These are phyloP conservation scores for Dolichopus griseipennis DNA, from an alignment of 2,888 invertebrate genomes.

Conservation along the genomic window DNA sequence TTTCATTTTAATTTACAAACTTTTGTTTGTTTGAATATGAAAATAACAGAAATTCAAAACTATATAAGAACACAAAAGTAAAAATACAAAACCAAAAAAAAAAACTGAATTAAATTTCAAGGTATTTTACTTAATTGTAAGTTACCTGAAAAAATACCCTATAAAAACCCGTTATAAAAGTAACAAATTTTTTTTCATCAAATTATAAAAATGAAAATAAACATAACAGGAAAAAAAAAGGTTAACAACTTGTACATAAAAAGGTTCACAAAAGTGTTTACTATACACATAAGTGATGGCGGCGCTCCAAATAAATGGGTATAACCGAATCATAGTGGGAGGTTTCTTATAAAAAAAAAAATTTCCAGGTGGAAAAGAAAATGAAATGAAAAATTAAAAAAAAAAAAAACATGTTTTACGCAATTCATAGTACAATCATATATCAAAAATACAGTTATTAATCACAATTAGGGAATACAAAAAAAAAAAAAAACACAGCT, in stretches of 20 bases:
- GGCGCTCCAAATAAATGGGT: not conserved
- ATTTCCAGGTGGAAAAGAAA: not conserved
- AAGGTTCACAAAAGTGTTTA: not conserved
- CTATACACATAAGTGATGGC: too few relatives aligned
- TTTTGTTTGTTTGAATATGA: not conserved
- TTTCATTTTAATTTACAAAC: not conserved
- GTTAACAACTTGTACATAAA: not conserved
- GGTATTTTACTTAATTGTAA: not conserved
- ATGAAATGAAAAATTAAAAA: not conserved
- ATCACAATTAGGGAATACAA: not conserved
- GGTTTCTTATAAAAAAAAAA: not conserved
- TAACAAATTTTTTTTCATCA: not conserved
- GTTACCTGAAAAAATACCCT: not conserved
- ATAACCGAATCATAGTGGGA: not conserved
- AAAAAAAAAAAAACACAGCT: not conserved
- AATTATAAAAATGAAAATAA: not conserved
- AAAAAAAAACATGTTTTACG: not conserved
- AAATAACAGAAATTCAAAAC: not conserved
- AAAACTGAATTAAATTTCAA: not conserved
- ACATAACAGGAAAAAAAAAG: not conserved
- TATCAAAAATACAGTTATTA: conserved; percentile 6
- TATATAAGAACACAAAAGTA: too few relatives aligned
- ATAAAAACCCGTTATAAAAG: not conserved
- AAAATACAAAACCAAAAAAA: too few relatives aligned
- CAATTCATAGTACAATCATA: conserved; percentile 6